These are phyloP conservation scores for Eurystomus glaucurus DNA, from an alignment of 2,797 vertebrate species.

Conservation along the genomic window DNA sequence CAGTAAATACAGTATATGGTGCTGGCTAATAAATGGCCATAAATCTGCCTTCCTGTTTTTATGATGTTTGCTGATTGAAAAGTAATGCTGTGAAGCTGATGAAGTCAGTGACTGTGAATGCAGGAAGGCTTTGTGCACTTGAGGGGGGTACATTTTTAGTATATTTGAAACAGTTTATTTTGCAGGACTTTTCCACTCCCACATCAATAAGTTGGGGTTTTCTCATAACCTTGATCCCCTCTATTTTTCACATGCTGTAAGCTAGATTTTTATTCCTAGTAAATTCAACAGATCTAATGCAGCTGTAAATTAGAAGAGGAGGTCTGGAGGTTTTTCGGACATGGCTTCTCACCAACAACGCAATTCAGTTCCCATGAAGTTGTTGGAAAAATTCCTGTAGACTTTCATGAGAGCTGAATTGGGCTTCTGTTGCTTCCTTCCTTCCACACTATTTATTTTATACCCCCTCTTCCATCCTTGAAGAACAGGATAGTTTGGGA, in stretches of 20 bases:
- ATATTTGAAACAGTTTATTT: constrained; percentile 16
- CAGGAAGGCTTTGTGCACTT: not conserved
- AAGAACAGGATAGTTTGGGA: not conserved
- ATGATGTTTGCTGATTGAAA: constrained; percentile 72
- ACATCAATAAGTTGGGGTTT: constrained; percentile 42
- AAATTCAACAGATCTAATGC: constrained; percentile 40
- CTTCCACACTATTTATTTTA: not conserved
- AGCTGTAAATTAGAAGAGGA: constrained; percentile 20
- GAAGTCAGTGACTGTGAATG: constrained; percentile 61
- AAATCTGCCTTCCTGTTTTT: constrained; percentile 73
- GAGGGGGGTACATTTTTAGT: not conserved
- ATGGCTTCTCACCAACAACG: constrained; percentile 8
- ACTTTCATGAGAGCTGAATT: not conserved
- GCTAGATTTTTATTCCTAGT: constrained; percentile 23
- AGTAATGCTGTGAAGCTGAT: constrained; percentile 71
- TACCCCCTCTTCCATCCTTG: not conserved
- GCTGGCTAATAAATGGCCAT: constrained; percentile 73
- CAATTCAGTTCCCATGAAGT: constrained; percentile 29
- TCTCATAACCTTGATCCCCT: constrained; percentile 41
- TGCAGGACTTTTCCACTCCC: constrained; percentile 23
- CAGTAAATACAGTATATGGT: constrained; percentile 75
- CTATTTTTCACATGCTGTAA: constrained; percentile 32
- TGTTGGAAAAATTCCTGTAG: not conserved
- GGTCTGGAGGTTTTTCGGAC: not conserved
- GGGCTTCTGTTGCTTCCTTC: constrained; percentile 37